Conservation (phyloP, 64 coral and sea anemone genomes). For the Dendronephthya gigantea region DNA sequence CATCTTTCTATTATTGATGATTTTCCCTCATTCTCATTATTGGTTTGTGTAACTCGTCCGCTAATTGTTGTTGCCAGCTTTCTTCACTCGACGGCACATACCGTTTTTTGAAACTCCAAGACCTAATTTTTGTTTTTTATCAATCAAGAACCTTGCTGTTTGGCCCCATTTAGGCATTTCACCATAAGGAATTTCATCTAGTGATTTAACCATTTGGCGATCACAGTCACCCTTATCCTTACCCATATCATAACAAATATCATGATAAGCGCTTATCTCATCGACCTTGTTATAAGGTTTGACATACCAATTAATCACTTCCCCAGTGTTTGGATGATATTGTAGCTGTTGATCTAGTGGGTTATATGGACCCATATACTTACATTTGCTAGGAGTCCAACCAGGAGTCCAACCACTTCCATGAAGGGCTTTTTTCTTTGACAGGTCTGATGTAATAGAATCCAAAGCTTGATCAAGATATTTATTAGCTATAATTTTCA, state of each 20-base stretch:
- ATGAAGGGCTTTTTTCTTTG: too few relatives aligned
- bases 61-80: too few relatives aligned
- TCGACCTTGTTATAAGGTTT: conserved; percentile 23
- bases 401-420: too few relatives aligned
- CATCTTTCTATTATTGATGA: conserved; percentile 18
- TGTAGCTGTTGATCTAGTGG: conserved; percentile 7
- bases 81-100: conserved; percentile 17
- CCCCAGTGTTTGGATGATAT: conserved; percentile 18
- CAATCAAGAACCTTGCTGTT: not conserved
- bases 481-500: too few relatives aligned
- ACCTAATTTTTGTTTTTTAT: too few relatives aligned
- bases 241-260: conserved; percentile 24
- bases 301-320: conserved; percentile 7
- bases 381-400: conserved; percentile 3
- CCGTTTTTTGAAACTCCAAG: conserved; percentile 30
- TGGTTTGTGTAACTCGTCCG: too few relatives aligned
- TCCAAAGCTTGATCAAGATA: too few relatives aligned
- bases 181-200: too few relatives aligned
- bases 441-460: too few relatives aligned
- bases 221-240: conserved; percentile 19
- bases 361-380: conserved; percentile 22
- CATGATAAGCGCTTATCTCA: conserved; percentile 10
- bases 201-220: too few relatives aligned
- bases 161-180: not conserved
- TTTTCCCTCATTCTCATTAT: conserved; percentile 40